Evolutionary conservation across 2,888 invertebrate species (phyloP).

Genomic region (Caenorhabditis uteleia): DNA sequence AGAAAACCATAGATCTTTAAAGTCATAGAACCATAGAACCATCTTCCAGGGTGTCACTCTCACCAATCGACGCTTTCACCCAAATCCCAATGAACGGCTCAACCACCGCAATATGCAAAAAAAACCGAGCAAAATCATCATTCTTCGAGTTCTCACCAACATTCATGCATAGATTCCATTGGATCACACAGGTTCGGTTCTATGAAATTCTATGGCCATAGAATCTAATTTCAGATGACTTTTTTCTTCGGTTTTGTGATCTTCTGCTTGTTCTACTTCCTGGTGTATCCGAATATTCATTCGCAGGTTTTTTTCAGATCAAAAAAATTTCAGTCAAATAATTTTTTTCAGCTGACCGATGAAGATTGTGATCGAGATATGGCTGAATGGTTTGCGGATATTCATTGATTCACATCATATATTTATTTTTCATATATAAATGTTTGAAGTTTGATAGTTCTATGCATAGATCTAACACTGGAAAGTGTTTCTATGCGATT

Average conservation of each 20-base stretch:
- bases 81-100: too few relatives aligned
- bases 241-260: constrained; percentile 68
- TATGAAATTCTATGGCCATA: too few relatives aligned
- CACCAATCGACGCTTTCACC: too few relatives aligned
- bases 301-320: constrained; percentile 25
- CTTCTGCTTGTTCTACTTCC: constrained; percentile 67
- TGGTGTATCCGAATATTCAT: constrained; percentile 67
- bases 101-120: constrained; percentile 14
- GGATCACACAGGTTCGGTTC: constrained; percentile 68
- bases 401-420: constrained; percentile 12
- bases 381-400: constrained; percentile 57
- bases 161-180: constrained; percentile 65
- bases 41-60: too few relatives aligned
- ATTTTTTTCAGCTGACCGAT: constrained; percentile 38
- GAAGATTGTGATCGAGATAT: constrained; percentile 49
- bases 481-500: too few relatives aligned
- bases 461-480: too few relatives aligned
- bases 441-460: too few relatives aligned
- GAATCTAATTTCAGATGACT: too few relatives aligned
- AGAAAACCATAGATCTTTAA: too few relatives aligned
- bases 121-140: constrained; percentile 23
- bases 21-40: too few relatives aligned
- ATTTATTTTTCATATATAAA: too few relatives aligned
- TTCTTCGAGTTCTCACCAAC: constrained; percentile 50
- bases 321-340: constrained; percentile 1